A percentile compares a stretch with the other conserved stretches of the same genome.
These are phyloP conservation scores for Microctenopoma steveboyesi DNA, from an alignment of 2,797 vertebrate species.

Conservation along the genomic window DNA sequence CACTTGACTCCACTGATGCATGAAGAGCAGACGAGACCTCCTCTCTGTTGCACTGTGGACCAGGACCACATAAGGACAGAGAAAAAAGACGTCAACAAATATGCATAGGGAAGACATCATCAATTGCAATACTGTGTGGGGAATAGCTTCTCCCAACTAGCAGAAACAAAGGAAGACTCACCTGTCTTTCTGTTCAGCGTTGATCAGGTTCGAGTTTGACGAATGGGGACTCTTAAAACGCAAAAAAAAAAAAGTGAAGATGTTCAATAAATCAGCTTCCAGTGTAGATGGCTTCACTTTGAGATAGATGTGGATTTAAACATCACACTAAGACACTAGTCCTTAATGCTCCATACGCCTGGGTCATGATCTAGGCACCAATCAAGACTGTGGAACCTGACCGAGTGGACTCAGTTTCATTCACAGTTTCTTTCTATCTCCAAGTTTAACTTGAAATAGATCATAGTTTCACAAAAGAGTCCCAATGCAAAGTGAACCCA, in stretches of 20 bases:
- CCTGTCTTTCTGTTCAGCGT: conserved; percentile 76
- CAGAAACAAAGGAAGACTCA: conserved; percentile 39
- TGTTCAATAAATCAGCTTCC: not conserved
- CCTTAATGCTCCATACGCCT: too few species aligned
- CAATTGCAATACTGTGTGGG: not conserved
- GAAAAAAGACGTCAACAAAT: not conserved
- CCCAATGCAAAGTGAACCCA: too few species aligned
- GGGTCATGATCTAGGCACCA: not conserved
- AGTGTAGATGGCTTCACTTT: not conserved
- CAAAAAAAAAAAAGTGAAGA: conserved; percentile 9
- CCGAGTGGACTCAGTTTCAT: not conserved
- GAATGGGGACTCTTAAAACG: conserved; percentile 77
- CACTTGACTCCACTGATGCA: conserved; percentile 84
- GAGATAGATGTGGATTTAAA: not conserved
- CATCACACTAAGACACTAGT: not conserved
- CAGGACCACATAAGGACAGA: conserved; percentile 1
- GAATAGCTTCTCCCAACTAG: not conserved
- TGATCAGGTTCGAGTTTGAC: conserved; percentile 74
- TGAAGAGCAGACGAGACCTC: conserved; percentile 79
- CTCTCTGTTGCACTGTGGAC: conserved; percentile 66
- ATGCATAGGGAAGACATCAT: not conserved
- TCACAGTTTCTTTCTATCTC: not conserved
- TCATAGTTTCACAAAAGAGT: too few species aligned
- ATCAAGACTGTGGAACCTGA: not conserved
- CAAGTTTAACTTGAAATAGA: not conserved